Percentiles rank a stretch among this genome's conserved stretches.
phyloP scores from a whole-genome alignment of 2,888 invertebrate genomes.

The Leptogaster cylindrica region DNA sequence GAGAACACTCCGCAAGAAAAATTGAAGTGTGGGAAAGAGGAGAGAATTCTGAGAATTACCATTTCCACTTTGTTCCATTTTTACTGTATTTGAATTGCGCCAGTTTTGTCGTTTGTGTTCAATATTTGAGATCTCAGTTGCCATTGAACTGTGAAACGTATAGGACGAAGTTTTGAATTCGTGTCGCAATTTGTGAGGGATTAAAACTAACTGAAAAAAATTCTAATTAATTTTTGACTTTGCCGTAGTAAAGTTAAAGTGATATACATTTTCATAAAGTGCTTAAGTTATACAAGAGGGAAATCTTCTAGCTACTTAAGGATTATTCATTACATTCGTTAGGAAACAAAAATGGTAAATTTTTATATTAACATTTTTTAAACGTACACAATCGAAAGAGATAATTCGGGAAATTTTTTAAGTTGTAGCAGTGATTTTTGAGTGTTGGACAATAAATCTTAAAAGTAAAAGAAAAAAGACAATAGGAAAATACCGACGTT shows the following conservation, averaged over 20 bases:
- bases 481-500: no score
- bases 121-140: constrained; percentile 55
- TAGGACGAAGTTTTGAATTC: constrained; percentile 52
- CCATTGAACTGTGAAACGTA: constrained; percentile 55
- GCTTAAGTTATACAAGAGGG: neutral
- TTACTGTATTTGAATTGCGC: constrained; percentile 47
- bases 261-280: constrained; percentile 12
- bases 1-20: neutral
- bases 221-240: constrained; percentile 5
- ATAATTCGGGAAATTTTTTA: constrained; percentile 2
- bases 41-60: constrained; percentile 8
- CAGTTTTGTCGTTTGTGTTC: constrained; percentile 44
- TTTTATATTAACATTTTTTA: constrained; percentile 1
- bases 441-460: no score
- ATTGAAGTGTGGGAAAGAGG: neutral
- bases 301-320: constrained; percentile 16
- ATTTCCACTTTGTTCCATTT: constrained; percentile 60
- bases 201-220: constrained; percentile 10
- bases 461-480: no score
- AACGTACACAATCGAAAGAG: neutral
- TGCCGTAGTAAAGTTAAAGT: neutral
- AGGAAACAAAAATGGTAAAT: constrained; percentile 32
- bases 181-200: constrained; percentile 21
- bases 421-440: constrained; percentile 2
- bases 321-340: constrained; percentile 25